Evolutionary conservation across 2,113 vertebrate genomes (phyloP).

Genomic region (Cottus gobio): DNA sequence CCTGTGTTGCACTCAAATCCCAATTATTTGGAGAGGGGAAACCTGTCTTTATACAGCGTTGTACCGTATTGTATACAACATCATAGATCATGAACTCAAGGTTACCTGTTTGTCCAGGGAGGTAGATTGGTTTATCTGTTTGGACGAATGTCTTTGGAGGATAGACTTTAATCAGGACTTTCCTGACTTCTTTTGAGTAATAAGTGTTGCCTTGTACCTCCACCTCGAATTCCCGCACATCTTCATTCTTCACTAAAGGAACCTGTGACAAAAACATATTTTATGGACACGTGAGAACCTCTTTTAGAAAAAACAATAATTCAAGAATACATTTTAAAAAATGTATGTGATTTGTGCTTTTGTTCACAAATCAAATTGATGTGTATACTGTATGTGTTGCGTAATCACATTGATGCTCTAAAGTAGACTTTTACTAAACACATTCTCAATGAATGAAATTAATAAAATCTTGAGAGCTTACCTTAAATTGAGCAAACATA

Average conservation of each 20-base stretch:
- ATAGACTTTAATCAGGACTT: constrained; percentile 66
- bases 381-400: no score
- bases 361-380: no score
- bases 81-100: background rate
- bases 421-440: background rate
- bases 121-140: constrained; percentile 81
- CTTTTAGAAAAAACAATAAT: no score
- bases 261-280: constrained; percentile 49
- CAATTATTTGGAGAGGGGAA: no score
- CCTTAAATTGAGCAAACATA: no score
- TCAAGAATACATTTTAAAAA: no score
- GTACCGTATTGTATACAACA: background rate
- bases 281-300: background rate
- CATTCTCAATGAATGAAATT: background rate
- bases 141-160: constrained; percentile 66
- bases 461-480: background rate
- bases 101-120: constrained; percentile 80
- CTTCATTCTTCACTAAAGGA: constrained; percentile 47
- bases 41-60: background rate
- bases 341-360: no score
- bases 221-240: constrained; percentile 59
- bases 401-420: background rate
- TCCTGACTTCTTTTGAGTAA: constrained; percentile 64
- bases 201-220: constrained; percentile 66
- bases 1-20: no score